Percentiles rank a stretch among this genome's conserved stretches.
phyloP scores from a whole-genome alignment of 2,888 invertebrate species.

The Heliconius sara region DNA sequence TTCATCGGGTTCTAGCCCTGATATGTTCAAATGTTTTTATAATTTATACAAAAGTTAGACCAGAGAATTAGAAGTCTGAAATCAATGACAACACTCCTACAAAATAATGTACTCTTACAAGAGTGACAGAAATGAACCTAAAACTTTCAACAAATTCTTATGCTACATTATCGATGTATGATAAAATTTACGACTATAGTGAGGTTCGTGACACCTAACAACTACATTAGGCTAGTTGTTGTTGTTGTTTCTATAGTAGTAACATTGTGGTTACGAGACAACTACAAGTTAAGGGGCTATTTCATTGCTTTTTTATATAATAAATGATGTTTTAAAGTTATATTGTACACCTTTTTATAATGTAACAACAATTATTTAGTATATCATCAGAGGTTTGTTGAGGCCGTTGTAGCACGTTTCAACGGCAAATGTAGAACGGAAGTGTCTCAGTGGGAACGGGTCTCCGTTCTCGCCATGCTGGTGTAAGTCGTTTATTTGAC shows the following conservation, averaged over 20 bases:
- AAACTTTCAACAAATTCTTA: background rate
- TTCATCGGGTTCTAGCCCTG: no score
- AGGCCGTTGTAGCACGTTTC: no score
- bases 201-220: slow-evolving; percentile 8
- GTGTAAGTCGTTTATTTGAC: no score
- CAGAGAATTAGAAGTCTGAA: no score
- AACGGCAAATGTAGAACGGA: no score
- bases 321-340: background rate
- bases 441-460: no score
- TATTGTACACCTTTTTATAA: background rate
- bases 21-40: no score
- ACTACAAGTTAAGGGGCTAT: background rate
- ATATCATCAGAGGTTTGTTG: no score
- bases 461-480: no score
- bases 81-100: no score
- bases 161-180: slow-evolving; percentile 9
- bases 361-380: no score
- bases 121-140: slow-evolving; percentile 2
- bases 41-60: no score
- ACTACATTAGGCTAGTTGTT: slow-evolving; percentile 15
- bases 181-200: slow-evolving; percentile 9
- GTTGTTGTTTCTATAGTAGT: slow-evolving; percentile 7
- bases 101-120: background rate
- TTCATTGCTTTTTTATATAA: background rate
- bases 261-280: slow-evolving; percentile 4